Percentiles rank a stretch among this genome's conserved stretches.
phyloP scores from a whole-genome alignment of 2,888 invertebrate species.

The Nudaria mundana region DNA sequence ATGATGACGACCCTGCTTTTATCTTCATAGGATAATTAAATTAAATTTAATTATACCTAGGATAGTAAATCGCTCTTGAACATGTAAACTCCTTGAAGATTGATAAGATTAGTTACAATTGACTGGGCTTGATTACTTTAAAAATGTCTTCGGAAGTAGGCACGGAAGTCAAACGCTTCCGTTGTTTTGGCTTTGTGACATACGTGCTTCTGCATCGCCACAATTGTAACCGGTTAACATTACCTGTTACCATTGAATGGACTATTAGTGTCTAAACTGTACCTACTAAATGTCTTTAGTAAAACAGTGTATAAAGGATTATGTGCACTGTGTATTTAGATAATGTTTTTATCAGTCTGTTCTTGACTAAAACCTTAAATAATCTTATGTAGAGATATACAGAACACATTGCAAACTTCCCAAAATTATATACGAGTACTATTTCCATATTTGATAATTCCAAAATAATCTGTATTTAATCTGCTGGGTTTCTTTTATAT shows the following conservation, averaged over 20 bases:
- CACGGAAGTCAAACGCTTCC: slow-evolving; percentile 48
- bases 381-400: not conserved
- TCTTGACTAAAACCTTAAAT: not conserved
- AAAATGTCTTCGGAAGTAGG: slow-evolving; percentile 51
- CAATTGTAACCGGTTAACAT: slow-evolving; percentile 41
- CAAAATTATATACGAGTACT: not conserved
- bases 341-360: not conserved
- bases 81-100: no score
- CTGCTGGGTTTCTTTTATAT: no score
- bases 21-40: no score
- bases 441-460: no score
- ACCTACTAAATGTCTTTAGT: no score
- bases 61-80: no score
- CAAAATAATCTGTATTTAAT: no score
- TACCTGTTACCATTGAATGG: slow-evolving; percentile 44
- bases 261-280: slow-evolving; percentile 21
- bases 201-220: slow-evolving; percentile 31
- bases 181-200: slow-evolving; percentile 24
- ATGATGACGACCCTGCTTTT: no score
- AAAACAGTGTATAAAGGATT: slow-evolving; percentile 16
- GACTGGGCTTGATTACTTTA: no score
- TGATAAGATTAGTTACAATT: no score
- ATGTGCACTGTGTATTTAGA: not conserved
- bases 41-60: no score
- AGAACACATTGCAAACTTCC: not conserved